Conservation (phyloP, 92 coral and sea anemone genomes). For the Galaxea fascicularis region DNA sequence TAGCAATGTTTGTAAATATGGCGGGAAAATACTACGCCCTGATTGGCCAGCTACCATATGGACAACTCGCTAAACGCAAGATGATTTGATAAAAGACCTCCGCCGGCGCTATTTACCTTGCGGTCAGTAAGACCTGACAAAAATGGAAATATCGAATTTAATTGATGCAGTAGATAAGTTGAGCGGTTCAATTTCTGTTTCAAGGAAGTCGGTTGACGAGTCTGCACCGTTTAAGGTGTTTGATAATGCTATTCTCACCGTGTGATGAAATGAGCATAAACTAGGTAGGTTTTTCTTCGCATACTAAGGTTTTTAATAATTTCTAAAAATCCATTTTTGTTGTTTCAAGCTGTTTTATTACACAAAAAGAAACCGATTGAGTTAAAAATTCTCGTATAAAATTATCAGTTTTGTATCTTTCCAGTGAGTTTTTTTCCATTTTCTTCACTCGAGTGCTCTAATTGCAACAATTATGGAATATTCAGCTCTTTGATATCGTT, state of each 20-base stretch:
- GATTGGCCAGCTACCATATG: conserved; percentile 13
- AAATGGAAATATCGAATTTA: conserved; percentile 45
- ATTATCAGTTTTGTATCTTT: too few relatives aligned
- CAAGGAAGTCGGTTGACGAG: conserved; percentile 20
- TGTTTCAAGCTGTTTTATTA: not conserved
- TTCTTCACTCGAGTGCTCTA: not conserved
- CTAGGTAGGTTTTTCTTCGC: not conserved
- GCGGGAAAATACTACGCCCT: conserved; percentile 19
- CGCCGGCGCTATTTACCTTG: conserved; percentile 32
- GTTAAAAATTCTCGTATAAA: not conserved
- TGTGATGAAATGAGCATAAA: conserved; percentile 12
- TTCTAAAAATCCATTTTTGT: too few relatives aligned
- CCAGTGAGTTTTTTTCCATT: not conserved
- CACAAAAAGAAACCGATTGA: not conserved
- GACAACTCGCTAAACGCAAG: conserved; percentile 16
- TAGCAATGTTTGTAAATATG: conserved; percentile 30
- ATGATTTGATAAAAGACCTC: conserved; percentile 13
- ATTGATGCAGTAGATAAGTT: conserved; percentile 1
- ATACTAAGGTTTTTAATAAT: too few relatives aligned
- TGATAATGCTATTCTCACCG: not conserved
- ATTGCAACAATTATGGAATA: not conserved
- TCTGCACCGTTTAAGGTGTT: conserved; percentile 29
- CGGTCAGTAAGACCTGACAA: conserved; percentile 45
- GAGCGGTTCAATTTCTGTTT: conserved; percentile 25
- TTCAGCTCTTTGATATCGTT: not conserved